Base-by-base conservation (phyloP, 2,888 invertebrate genomes). In the Chrysolina americana region DNA sequence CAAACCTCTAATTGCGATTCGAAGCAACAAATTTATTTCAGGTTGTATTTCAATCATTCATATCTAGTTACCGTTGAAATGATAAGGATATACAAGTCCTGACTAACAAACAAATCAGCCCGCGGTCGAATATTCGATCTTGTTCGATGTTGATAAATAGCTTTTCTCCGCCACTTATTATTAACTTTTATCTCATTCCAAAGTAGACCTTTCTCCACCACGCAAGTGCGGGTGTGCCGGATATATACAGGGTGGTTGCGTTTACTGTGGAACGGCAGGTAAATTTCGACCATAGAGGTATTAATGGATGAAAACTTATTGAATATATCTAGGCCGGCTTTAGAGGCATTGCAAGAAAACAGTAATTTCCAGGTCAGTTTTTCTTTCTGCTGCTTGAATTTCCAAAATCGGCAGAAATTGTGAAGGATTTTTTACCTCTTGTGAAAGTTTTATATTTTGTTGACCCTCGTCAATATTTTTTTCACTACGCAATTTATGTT, bases 31-130 rank as follows among this genome's bases (percentile, higher is more conserved):
- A 59, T n/a, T 59, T 28, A 59, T 59, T 59, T 36, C 59, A 59
- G 23, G 36, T 59, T 59, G 59, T 59, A 59, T 59, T 59, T 59
- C 59, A 59, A 59, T 59, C 59, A 59, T 59, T 23, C 28, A 59
- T 71, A 73, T 76, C 76, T 71, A 76, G 75, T 77, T 77, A 75
- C 78, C 74, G 73, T 78, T 78, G 65, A 70, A 73, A 73, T 76
- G 76, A 78, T 78, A 78, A 73, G 75, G 70, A 70, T 70, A 74
- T 75, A 77, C 76, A 77, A 74, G 70, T 56, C 65, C 66, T 74
- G 78, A 76, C 70, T 73, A 71, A 66, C 53, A 71, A 66, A 75
- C 64, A 72, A 68, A 63, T 68, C 63, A 62, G 48, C 68, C 50
- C 15, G 63, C 48, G 62, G 71, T 56, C 71, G 21, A 62, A 69